These are phyloP conservation scores for Conus canariensis DNA, from an alignment of 2,888 invertebrate genomes.

Conservation along the genomic window DNA sequence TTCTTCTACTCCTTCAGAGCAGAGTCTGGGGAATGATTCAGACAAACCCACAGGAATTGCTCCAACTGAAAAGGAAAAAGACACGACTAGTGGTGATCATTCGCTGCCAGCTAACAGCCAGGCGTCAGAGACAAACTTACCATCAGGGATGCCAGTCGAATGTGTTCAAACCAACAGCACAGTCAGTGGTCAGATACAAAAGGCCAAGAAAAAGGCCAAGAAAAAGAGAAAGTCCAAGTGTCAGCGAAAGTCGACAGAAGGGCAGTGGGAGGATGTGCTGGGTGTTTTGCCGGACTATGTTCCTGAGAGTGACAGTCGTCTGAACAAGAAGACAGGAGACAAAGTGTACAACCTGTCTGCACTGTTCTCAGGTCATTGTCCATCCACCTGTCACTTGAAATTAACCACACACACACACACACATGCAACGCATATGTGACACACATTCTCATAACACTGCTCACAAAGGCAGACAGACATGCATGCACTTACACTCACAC, in stretches of 20 bases:
- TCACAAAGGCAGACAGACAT: not conserved
- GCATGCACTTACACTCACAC: not conserved
- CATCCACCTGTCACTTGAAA: not conserved
- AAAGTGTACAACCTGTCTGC: conserved; percentile 29
- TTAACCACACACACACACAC: not conserved
- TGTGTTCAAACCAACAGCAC: not conserved
- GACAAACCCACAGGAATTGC: not conserved
- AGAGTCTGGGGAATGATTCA: not conserved
- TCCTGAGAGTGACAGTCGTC: conserved; percentile 7
- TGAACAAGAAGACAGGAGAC: not conserved
- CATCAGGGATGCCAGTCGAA: not conserved
- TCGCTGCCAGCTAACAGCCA: too few species aligned
- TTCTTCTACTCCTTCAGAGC: not conserved
- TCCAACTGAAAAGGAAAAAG: not conserved
- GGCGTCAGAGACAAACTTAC: not conserved
- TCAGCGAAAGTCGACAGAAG: not conserved
- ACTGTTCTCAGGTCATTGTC: conserved; percentile 25
- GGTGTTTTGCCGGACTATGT: not conserved
- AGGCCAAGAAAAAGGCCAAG: not conserved
- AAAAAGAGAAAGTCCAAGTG: not conserved
- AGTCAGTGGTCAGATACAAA: not conserved
- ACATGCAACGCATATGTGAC: too few species aligned
- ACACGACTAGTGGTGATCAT: not conserved
- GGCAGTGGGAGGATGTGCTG: not conserved
- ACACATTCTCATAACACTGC: not conserved